Percentiles rank a stretch among this genome's conserved stretches.
Evolutionary conservation across 2,888 invertebrate genomes (phyloP).

Genomic region (Melieria crassipennis): DNA sequence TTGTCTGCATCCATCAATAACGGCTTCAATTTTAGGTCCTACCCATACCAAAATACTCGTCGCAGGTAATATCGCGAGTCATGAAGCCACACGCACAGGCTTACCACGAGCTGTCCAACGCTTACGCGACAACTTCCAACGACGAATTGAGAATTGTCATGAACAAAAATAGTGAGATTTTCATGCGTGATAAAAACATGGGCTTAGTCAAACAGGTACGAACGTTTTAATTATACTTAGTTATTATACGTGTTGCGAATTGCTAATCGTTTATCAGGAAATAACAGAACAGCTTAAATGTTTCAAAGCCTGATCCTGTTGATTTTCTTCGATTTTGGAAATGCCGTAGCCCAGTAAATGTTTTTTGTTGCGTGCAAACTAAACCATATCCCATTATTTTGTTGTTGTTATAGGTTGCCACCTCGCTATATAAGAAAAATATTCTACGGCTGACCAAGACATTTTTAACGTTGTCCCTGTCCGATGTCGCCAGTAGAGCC

Average conservation of each 20-base stretch:
- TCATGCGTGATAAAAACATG: constrained; percentile 80
- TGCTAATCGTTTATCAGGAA: not conserved
- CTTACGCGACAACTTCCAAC: constrained; percentile 81
- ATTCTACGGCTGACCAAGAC: constrained; percentile 93
- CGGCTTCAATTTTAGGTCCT: constrained; percentile 65
- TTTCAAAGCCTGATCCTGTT: not conserved
- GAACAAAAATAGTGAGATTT: constrained; percentile 83
- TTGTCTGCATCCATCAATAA: not conserved
- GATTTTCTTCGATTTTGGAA: constrained; percentile 3
- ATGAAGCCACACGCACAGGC: constrained; percentile 86
- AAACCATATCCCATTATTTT: not conserved
- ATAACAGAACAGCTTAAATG: not conserved
- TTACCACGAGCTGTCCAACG: constrained; percentile 87
- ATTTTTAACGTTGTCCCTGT: constrained; percentile 75
- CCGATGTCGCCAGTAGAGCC: constrained; percentile 83
- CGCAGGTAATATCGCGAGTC: constrained; percentile 86
- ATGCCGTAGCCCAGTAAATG: not conserved
- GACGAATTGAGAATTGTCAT: constrained; percentile 75
- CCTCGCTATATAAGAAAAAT: constrained; percentile 93
- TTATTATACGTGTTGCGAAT: not conserved
- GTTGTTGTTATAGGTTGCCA: constrained; percentile 74
- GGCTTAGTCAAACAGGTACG: constrained; percentile 79
- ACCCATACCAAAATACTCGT: constrained; percentile 88
- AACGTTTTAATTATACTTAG: not conserved
- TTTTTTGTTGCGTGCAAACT: not conserved